Conservation (phyloP, 2,888 invertebrate species). For the Platycnemis pennipes region DNA sequence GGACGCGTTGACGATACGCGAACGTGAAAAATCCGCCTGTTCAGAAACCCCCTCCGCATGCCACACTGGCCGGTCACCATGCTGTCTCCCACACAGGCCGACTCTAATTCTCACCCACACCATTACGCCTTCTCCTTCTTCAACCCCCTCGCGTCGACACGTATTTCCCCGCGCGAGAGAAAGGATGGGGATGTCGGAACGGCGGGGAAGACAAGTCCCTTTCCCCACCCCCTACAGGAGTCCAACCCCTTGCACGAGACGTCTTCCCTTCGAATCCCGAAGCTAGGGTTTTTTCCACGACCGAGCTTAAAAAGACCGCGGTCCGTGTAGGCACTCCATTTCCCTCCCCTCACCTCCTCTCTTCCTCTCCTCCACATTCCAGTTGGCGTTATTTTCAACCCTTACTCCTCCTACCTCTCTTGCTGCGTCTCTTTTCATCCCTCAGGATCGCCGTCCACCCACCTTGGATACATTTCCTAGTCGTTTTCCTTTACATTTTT, state of each 20-base stretch:
- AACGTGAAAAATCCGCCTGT: neutral
- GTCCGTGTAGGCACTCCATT: slow-evolving; percentile 2
- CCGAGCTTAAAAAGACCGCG: slow-evolving; percentile 14
- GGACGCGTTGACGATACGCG: neutral
- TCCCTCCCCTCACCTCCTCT: neutral
- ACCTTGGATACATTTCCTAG: neutral
- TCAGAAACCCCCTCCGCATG: neutral
- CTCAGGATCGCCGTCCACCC: neutral
- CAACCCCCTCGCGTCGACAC: neutral
- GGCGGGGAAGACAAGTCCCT: neutral
- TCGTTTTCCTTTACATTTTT: too few relatives aligned
- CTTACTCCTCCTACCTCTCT: neutral
- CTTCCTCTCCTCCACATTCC: neutral
- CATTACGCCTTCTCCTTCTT: neutral
- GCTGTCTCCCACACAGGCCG: slow-evolving; percentile 43
- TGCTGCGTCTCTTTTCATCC: neutral
- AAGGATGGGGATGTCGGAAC: too few relatives aligned
- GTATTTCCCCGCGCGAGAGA: neutral
- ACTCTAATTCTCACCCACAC: slow-evolving; percentile 19
- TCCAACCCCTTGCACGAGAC: neutral
- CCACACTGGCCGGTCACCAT: slow-evolving; percentile 25
- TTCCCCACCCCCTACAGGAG: neutral
- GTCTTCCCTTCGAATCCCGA: slow-evolving; percentile 6
- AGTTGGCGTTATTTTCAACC: neutral
- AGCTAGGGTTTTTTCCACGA: neutral